Conservation (phyloP, 1,140 invertebrate genomes). For the Kradibia gibbosae region DNA sequence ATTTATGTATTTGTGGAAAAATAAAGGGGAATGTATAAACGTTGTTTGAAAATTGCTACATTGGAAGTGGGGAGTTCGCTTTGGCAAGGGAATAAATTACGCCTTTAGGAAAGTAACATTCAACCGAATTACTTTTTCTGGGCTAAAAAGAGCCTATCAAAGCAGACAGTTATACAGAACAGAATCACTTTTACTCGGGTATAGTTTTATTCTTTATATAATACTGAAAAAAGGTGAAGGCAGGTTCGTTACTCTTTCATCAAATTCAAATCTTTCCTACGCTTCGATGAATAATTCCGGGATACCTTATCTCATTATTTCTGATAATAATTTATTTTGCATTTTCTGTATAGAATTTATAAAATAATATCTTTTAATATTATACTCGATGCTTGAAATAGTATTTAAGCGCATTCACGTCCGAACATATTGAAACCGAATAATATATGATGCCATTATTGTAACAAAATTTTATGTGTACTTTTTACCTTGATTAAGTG, state of each 20-base stretch:
- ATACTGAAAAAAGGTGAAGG: conserved; percentile 1
- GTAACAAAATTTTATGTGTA: not conserved
- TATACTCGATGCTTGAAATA: not conserved
- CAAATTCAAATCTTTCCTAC: conserved; percentile 26
- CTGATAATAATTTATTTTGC: conserved; percentile 18
- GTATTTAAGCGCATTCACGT: not conserved
- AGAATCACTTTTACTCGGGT: conserved; percentile 18
- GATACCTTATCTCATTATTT: conserved; percentile 26
- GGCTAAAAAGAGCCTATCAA: conserved; percentile 36
- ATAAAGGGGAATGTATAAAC: conserved; percentile 38
- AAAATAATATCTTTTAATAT: conserved; percentile 4
- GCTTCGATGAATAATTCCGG: conserved; percentile 2
- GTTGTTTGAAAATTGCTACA: conserved; percentile 49
- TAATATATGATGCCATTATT: conserved; percentile 2
- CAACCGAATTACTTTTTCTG: conserved; percentile 46
- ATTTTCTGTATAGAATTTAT: conserved; percentile 26
- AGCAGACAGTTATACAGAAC: conserved; percentile 24
- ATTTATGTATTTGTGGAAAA: conserved; percentile 21
- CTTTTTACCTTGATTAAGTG: not conserved
- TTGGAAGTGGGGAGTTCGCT: not conserved
- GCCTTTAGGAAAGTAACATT: conserved; percentile 49
- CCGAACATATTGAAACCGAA: not conserved
- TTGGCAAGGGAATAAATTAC: conserved; percentile 54
- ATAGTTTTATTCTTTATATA: conserved; percentile 43
- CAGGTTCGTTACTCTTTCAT: conserved; percentile 36